These are phyloP conservation scores for Sceloporus undulatus DNA, from an alignment of 2,113 vertebrate genomes.

Conservation along the genomic window DNA sequence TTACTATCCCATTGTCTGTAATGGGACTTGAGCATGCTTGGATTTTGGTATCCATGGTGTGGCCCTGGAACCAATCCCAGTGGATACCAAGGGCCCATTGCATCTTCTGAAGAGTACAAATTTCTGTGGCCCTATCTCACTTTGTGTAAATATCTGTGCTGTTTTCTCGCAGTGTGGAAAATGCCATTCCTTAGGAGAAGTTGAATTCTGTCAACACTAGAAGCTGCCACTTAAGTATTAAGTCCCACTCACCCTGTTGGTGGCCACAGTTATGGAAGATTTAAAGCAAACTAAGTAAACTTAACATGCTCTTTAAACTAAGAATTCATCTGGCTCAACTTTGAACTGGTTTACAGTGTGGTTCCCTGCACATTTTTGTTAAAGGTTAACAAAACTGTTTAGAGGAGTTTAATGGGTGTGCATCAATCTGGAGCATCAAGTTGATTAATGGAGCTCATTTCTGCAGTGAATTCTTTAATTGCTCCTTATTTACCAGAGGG, in stretches of 20 bases:
- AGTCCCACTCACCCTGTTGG: not conserved
- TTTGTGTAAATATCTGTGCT: slow-evolving; percentile 50
- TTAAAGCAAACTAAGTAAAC: slow-evolving; percentile 43
- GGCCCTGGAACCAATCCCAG: too few relatives aligned
- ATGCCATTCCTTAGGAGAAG: slow-evolving; percentile 42
- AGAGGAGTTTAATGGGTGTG: slow-evolving; percentile 69
- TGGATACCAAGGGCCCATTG: too few relatives aligned
- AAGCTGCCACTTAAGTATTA: slow-evolving; percentile 33
- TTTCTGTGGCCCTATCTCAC: too few relatives aligned
- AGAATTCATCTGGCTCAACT: slow-evolving; percentile 38
- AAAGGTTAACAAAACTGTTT: slow-evolving; percentile 80
- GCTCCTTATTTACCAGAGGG: slow-evolving; percentile 66
- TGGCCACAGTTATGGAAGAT: slow-evolving; percentile 17
- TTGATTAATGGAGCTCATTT: slow-evolving; percentile 76
- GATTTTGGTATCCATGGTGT: too few relatives aligned
- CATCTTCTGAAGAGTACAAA: too few relatives aligned
- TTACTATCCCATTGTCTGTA: too few relatives aligned
- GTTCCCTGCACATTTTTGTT: slow-evolving; percentile 68
- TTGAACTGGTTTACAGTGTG: slow-evolving; percentile 37
- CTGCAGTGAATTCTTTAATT: slow-evolving; percentile 71
- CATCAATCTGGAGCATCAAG: slow-evolving; percentile 62
- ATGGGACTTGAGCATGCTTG: too few relatives aligned
- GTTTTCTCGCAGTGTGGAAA: not conserved
- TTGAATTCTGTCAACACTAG: slow-evolving; percentile 33
- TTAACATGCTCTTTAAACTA: slow-evolving; percentile 29